A percentile compares a stretch with the other conserved stretches of the same genome.
Conservation (phyloP, 2,888 invertebrate genomes). For the Drosophila pseudotakahashii region DNA sequence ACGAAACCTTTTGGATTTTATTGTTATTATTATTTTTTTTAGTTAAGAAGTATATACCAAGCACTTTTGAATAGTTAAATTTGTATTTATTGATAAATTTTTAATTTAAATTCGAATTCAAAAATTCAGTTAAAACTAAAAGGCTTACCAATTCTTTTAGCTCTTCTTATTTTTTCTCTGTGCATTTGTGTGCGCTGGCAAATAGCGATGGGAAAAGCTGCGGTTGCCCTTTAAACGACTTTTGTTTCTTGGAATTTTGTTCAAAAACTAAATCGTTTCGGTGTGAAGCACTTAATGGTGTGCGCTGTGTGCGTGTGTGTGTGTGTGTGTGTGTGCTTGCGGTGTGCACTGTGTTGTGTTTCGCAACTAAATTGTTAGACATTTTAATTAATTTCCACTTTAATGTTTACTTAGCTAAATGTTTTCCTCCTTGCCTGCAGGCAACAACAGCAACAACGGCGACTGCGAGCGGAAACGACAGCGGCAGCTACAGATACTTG, state of each 20-base stretch:
- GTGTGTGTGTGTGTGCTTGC: conserved; percentile 3
- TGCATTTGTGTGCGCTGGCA: conserved; percentile 4
- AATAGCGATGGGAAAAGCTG: conserved; percentile 1
- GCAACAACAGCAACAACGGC: conserved; percentile 38
- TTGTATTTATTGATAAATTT: no score
- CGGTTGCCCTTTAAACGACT: conserved; percentile 45
- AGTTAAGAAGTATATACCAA: no score
- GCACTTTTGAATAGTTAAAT: no score
- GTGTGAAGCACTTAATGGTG: conserved; percentile 15
- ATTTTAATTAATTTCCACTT: conserved; percentile 60
- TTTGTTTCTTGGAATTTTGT: conserved; percentile 33
- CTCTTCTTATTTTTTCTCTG: not conserved
- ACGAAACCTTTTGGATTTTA: no score
- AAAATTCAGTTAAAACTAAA: no score
- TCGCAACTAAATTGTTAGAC: conserved; percentile 39
- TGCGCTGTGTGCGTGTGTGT: not conserved
- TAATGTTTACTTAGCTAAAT: conserved; percentile 45
- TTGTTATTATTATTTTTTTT: no score
- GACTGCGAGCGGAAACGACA: conserved; percentile 27
- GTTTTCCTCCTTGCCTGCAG: conserved; percentile 41
- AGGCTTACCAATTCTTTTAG: not conserved
- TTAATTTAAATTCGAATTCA: no score
- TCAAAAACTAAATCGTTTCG: conserved; percentile 41
- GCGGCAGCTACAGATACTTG: conserved; percentile 51
- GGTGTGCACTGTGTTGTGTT: conserved; percentile 16